Conservation (phyloP, 1,140 invertebrate genomes). For the Akabosia matsudoensis region DNA sequence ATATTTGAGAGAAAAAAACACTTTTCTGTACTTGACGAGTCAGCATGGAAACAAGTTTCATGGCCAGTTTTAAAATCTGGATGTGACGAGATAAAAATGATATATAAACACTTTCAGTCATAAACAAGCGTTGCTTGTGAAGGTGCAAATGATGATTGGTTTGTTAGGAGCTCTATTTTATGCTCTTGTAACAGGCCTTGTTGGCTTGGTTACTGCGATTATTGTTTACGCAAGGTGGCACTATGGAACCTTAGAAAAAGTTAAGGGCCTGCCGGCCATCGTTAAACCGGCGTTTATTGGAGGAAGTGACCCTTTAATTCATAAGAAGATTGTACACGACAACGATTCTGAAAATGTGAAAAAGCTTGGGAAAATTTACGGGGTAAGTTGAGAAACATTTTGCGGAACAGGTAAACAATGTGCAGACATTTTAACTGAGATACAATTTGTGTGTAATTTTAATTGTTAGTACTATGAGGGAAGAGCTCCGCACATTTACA, state of each 20-base stretch:
- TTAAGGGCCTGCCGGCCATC: conserved; percentile 34
- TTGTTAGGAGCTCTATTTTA: not conserved
- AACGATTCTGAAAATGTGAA: conserved; percentile 27
- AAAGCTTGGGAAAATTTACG: conserved; percentile 37
- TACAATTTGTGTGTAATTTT: not conserved
- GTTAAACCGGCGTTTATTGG: conserved; percentile 35
- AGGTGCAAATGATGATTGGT: conserved; percentile 1
- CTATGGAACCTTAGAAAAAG: conserved; percentile 33
- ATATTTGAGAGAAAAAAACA: too few relatives aligned
- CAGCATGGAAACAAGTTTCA: too few relatives aligned
- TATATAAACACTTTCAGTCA: not conserved
- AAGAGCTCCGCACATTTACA: conserved; percentile 31
- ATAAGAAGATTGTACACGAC: conserved; percentile 29
- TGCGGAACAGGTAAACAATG: not conserved
- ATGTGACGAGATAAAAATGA: too few relatives aligned
- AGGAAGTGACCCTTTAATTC: conserved; percentile 21
- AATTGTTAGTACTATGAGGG: conserved; percentile 10
- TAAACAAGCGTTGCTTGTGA: too few relatives aligned
- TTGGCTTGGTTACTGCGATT: conserved; percentile 3
- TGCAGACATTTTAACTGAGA: not conserved
- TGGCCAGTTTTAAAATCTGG: too few relatives aligned
- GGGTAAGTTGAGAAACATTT: conserved; percentile 29
- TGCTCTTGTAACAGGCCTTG: not conserved
- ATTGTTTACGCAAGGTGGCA: conserved; percentile 35
- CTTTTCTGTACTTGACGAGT: too few relatives aligned